Evolutionary conservation across 2,113 vertebrate species (phyloP).

Genomic region (Etia nguti): DNA sequence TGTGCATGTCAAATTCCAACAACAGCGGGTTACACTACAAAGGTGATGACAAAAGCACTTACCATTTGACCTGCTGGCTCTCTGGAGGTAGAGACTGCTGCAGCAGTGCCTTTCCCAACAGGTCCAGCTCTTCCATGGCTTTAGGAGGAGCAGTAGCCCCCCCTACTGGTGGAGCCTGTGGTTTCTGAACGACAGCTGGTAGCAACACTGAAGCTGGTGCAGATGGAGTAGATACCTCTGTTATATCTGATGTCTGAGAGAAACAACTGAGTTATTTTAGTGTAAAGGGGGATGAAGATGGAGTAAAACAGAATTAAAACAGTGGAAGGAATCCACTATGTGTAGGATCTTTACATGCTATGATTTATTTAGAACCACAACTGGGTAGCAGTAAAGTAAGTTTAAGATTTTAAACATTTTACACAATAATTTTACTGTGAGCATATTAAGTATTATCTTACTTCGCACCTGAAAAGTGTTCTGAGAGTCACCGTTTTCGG

Average conservation of each 20-base stretch:
- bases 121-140: conserved; percentile 87
- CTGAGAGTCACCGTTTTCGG: conserved; percentile 63
- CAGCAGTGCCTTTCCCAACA: conserved; percentile 88
- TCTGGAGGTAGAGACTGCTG: conserved; percentile 92
- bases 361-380: background rate
- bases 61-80: conserved; percentile 90
- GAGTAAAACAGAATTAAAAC: background rate
- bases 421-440: background rate
- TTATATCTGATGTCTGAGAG: conserved; percentile 76
- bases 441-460: background rate
- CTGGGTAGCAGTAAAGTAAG: background rate
- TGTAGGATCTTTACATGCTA: background rate
- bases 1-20: background rate
- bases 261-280: background rate
- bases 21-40: background rate
- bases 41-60: background rate
- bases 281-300: background rate
- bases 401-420: background rate
- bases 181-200: conserved; percentile 48
- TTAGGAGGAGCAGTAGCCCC: conserved; percentile 57
- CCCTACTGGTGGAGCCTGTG: conserved; percentile 13
- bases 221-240: conserved; percentile 47
- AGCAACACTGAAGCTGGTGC: conserved; percentile 48
- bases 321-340: background rate
- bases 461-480: conserved; percentile 86